Evolutionary conservation across 2,113 vertebrate genomes (phyloP).

Genomic region (Peucedramus taeniatus): DNA sequence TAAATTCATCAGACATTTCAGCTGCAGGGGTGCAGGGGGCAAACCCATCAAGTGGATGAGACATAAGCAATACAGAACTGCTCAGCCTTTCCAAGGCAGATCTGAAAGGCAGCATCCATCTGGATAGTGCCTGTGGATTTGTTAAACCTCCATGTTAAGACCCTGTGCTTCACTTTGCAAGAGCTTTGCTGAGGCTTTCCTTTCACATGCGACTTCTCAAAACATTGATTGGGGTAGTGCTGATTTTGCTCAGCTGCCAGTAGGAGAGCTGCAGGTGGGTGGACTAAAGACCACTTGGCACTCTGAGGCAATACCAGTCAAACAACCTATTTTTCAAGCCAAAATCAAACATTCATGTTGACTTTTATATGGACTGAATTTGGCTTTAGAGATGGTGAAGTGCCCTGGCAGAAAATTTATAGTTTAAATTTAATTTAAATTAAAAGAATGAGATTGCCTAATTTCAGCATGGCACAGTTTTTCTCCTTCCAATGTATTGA

Average conservation of each 20-base stretch:
- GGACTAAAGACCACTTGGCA: neutral
- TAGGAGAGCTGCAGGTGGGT: neutral
- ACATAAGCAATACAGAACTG: accelerated
- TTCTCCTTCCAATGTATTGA: neutral
- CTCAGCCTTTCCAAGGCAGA: neutral
- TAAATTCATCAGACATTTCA: neutral
- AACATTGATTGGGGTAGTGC: neutral
- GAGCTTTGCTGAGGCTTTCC: neutral
- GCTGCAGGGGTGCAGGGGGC: accelerated
- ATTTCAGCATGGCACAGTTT: neutral
- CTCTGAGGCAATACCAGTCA: neutral
- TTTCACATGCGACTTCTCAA: neutral
- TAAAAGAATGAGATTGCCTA: neutral
- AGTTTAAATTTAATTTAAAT: neutral
- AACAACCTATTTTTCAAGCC: neutral
- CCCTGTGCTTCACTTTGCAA: neutral
- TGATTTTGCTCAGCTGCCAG: conserved; percentile 23
- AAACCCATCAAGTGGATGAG: neutral
- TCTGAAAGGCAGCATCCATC: neutral
- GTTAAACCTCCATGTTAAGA: neutral
- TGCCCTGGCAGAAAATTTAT: neutral
- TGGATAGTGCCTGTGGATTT: neutral
- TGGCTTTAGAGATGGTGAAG: neutral
- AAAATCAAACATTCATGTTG: neutral
- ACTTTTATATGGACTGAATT: neutral